Conservation (phyloP, 2,888 invertebrate species). For the Ectemnius cavifrons region DNA sequence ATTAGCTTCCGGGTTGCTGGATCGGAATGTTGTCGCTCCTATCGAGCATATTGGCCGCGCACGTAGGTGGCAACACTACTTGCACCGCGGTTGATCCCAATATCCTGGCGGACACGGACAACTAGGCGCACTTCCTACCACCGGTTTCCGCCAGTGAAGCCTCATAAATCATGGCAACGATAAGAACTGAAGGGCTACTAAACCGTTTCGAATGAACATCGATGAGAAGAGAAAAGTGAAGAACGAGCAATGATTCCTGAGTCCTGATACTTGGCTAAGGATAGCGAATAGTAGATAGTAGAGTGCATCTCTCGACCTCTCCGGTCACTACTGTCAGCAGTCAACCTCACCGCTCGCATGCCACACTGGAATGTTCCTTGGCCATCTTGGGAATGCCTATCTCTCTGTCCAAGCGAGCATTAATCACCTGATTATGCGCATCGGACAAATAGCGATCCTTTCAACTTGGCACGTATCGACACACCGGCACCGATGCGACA, state of each 20-base stretch:
- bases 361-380: neutral
- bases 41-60: constrained; percentile 42
- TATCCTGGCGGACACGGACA: constrained; percentile 25
- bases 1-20: constrained; percentile 54
- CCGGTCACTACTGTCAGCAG: too few species aligned
- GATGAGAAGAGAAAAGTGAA: too few species aligned
- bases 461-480: constrained; percentile 11
- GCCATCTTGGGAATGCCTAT: constrained; percentile 3
- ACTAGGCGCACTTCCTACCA: constrained; percentile 3
- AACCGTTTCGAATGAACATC: too few species aligned
- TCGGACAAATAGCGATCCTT: constrained; percentile 37
- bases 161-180: too few species aligned
- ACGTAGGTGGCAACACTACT: constrained; percentile 48
- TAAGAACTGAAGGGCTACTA: too few species aligned
- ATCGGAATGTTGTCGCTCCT: constrained; percentile 54
- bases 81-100: constrained; percentile 41
- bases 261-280: too few species aligned
- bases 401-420: constrained; percentile 21
- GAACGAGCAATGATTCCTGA: too few species aligned
- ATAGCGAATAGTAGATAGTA: neutral
- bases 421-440: constrained; percentile 32
- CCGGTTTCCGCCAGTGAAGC: neutral
- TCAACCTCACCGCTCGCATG: neutral
- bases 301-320: too few species aligned
- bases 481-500: too few species aligned